Percentiles rank a stretch among this genome's conserved stretches.
Evolutionary conservation across 2,113 vertebrate genomes (phyloP).

Genomic region (Ancistrus triradiatus): DNA sequence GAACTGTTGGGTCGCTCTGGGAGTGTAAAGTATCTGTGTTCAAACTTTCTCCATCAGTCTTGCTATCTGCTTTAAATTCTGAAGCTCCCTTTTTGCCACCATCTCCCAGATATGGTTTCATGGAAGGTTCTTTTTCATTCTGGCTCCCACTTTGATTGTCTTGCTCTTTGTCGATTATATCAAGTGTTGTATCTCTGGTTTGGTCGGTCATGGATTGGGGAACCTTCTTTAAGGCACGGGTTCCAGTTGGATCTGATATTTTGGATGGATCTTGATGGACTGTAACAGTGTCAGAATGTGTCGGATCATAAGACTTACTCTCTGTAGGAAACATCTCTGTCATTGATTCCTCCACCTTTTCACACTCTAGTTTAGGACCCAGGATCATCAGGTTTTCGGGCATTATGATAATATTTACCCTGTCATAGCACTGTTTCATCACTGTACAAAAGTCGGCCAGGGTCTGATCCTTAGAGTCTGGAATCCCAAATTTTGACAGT

Average conservation of each 20-base stretch:
- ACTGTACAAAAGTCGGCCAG: conserved; percentile 47
- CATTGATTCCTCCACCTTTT: conserved; percentile 7
- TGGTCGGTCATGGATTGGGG: background rate
- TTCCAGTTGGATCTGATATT: background rate
- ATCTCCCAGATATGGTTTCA: background rate
- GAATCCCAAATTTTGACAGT: conserved; percentile 43
- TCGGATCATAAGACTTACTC: background rate
- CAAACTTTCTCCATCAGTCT: background rate
- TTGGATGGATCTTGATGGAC: background rate
- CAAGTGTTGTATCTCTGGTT: background rate
- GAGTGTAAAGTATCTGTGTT: too few relatives aligned
- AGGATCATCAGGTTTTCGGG: conserved; percentile 20
- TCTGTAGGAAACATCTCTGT: conserved; percentile 2
- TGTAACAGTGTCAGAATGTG: background rate
- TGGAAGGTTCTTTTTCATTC: background rate
- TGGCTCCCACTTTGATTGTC: background rate
- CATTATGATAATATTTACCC: conserved; percentile 42
- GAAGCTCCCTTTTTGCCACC: background rate
- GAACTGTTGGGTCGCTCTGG: background rate
- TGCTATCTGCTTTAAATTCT: background rate
- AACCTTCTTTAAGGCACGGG: background rate
- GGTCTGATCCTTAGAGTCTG: conserved; percentile 50
- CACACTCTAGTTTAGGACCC: conserved; percentile 37
- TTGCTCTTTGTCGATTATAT: background rate
- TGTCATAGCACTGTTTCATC: conserved; percentile 39